These are phyloP conservation scores for Takifugu flavidus DNA, from an alignment of 2,113 vertebrate species.

Conservation along the genomic window DNA sequence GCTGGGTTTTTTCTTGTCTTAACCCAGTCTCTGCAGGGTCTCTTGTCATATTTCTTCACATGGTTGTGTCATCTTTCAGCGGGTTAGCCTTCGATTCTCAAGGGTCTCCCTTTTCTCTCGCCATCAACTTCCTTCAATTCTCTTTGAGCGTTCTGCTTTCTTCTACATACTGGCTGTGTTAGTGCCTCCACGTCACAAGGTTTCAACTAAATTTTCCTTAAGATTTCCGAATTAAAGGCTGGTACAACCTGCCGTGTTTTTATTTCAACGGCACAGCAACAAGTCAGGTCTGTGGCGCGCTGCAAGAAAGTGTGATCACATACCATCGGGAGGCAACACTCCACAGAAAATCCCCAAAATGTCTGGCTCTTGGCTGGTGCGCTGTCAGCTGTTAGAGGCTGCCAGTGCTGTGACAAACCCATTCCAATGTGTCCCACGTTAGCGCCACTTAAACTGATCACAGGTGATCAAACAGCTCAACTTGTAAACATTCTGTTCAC, in stretches of 20 bases:
- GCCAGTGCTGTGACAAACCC: slow-evolving; percentile 2
- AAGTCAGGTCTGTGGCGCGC: background rate
- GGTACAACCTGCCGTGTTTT: slow-evolving; percentile 12
- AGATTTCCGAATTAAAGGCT: slow-evolving; percentile 5
- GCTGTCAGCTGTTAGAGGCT: background rate
- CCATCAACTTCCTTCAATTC: background rate
- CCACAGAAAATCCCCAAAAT: slow-evolving; percentile 29
- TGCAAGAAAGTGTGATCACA: slow-evolving; percentile 30
- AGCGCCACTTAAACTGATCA: no score
- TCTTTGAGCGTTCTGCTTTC: slow-evolving; percentile 7
- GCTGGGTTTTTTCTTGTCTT: slow-evolving; percentile 11
- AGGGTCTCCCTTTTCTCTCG: slow-evolving; percentile 1
- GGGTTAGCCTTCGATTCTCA: slow-evolving; percentile 22
- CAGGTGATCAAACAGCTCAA: no score
- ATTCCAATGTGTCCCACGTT: slow-evolving; percentile 4
- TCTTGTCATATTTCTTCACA: slow-evolving; percentile 30
- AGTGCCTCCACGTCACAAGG: background rate
- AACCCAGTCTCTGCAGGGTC: slow-evolving; percentile 21
- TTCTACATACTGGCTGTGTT: background rate
- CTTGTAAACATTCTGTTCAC: no score
- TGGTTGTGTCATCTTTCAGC: slow-evolving; percentile 30
- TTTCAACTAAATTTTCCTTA: background rate
- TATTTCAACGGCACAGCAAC: no score
- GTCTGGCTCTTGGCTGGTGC: background rate
- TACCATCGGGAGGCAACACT: slow-evolving; percentile 21